Evolutionary conservation across 35 echinoderm and acorn worm genomes (phyloP).

Genomic region (Acanthaster planci): DNA sequence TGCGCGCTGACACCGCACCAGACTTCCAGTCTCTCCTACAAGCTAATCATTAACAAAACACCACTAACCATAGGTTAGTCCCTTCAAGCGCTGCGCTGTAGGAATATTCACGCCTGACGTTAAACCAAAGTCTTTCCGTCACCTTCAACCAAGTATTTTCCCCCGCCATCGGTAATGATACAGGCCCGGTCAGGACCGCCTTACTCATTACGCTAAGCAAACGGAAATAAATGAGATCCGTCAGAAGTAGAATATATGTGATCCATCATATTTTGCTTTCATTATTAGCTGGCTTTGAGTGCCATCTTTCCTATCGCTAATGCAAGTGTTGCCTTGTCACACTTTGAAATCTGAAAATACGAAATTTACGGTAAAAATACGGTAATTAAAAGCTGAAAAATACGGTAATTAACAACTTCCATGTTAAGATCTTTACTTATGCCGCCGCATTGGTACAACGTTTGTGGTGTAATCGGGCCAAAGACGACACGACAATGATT

Average conservation of each 20-base stretch:
- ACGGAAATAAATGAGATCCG: neutral
- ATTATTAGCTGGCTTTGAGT: neutral
- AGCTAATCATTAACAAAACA: neutral
- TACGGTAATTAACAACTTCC: too few species aligned
- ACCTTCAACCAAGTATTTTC: neutral
- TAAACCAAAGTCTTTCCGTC: neutral
- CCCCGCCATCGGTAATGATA: neutral
- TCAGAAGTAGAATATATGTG: neutral
- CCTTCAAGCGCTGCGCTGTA: neutral
- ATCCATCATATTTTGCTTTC: constrained; percentile 1
- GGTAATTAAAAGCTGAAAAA: too few species aligned
- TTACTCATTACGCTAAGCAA: constrained; percentile 24
- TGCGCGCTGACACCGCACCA: neutral
- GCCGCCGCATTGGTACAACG: too few species aligned
- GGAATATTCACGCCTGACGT: neutral
- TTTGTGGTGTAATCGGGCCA: too few species aligned
- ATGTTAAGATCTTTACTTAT: too few species aligned
- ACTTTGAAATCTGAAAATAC: too few species aligned
- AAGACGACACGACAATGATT: too few species aligned
- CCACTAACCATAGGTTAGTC: neutral
- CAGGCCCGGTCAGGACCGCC: neutral
- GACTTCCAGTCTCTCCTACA: neutral
- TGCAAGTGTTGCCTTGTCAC: too few species aligned
- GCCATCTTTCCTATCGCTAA: too few species aligned
- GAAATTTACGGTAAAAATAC: too few species aligned